Conservation (phyloP, 2,888 invertebrate species). For the Limnephilus rhombicus region DNA sequence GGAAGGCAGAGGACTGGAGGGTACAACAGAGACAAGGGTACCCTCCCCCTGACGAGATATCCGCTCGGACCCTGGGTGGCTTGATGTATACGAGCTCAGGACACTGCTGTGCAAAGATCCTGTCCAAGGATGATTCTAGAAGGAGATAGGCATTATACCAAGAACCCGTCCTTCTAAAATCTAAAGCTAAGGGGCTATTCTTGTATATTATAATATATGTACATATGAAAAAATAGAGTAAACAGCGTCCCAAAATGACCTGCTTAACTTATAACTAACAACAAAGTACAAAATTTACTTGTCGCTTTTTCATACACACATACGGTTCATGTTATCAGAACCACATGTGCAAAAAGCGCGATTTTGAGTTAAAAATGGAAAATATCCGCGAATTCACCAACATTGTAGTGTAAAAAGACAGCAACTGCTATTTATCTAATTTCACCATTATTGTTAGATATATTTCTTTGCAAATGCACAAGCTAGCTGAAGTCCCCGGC, state of each 20-base stretch:
- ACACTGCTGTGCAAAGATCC: slow-evolving; percentile 12
- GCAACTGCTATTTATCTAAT: no score
- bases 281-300: background rate
- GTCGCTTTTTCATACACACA: no score
- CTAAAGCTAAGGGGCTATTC: background rate
- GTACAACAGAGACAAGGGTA: slow-evolving; percentile 44
- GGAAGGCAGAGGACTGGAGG: slow-evolving; percentile 28
- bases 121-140: background rate
- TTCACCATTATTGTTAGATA: no score
- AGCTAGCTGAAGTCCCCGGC: no score
- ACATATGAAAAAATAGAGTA: background rate
- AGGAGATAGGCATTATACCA: background rate
- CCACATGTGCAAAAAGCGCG: no score
- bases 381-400: no score
- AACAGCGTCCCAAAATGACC: background rate
- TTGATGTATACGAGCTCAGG: slow-evolving; percentile 31
- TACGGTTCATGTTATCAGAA: no score
- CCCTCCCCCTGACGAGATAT: slow-evolving; percentile 27
- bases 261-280: background rate
- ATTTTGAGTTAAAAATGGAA: no score
- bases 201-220: background rate
- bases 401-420: no score
- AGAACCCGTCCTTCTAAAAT: background rate
- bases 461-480: no score
- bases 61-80: slow-evolving; percentile 33